Conservation (phyloP, 2,888 invertebrate genomes). For the Microplitis deprimator region DNA sequence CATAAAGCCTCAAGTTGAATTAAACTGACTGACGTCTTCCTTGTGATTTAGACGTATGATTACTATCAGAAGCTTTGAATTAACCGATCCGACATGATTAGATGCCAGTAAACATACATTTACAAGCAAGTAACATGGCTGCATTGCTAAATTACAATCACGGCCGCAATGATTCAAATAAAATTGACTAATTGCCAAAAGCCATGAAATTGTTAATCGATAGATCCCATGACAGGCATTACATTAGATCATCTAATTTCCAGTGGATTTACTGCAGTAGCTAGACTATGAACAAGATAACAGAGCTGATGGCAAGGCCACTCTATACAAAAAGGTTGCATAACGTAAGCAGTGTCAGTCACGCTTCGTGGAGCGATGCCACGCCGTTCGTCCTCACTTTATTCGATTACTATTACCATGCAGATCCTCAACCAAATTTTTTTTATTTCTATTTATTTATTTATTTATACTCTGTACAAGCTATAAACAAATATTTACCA, state of each 20-base stretch:
- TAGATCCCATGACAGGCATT: neutral
- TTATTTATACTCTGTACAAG: neutral
- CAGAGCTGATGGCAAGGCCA: constrained; percentile 58
- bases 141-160: neutral
- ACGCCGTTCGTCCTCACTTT: constrained; percentile 52
- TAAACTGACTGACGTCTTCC: too few species aligned
- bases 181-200: neutral
- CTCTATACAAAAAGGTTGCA: constrained; percentile 65
- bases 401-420: constrained; percentile 43
- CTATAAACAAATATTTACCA: too few species aligned
- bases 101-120: neutral
- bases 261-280: constrained; percentile 15
- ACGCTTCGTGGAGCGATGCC: constrained; percentile 65
- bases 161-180: too few species aligned
- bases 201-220: neutral
- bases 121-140: neutral
- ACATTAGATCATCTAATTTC: constrained; percentile 14
- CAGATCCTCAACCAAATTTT: neutral
- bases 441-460: neutral
- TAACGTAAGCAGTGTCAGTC: constrained; percentile 65
- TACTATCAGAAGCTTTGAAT: neutral
- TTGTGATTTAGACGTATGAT: neutral
- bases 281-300: constrained; percentile 1
- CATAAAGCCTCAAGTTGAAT: too few species aligned
- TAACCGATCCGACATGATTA: neutral